Evolutionary conservation across 2,113 vertebrate genomes (phyloP).

Genomic region (Bettongia penicillata): DNA sequence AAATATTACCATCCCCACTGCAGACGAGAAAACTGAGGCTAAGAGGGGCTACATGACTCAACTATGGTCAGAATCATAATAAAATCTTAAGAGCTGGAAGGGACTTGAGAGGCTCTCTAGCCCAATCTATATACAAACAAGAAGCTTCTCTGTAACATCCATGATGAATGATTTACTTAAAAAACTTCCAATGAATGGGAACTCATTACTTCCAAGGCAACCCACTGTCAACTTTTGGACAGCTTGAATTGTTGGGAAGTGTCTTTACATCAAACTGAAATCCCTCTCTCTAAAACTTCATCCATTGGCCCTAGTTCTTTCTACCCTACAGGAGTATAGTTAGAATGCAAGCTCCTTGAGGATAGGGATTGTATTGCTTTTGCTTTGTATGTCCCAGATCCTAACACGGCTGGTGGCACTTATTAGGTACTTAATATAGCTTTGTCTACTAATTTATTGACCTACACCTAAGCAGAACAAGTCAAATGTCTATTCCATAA

Average conservation of each 20-base stretch:
- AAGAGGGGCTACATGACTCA: not conserved
- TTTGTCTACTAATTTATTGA: not conserved
- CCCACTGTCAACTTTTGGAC: not conserved
- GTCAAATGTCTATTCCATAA: not conserved
- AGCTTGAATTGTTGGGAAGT: not conserved
- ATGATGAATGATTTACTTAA: not conserved
- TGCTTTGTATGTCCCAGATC: not conserved
- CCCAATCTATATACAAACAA: not conserved
- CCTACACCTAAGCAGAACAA: not conserved
- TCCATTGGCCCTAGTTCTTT: not conserved
- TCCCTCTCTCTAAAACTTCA: not conserved
- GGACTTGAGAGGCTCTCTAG: not conserved
- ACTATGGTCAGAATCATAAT: not conserved
- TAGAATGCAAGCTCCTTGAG: not conserved
- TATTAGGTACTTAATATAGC: not conserved
- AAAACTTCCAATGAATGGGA: not conserved
- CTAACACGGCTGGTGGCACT: not conserved
- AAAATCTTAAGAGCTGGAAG: not conserved
- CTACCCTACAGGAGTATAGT: not conserved
- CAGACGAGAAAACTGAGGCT: not conserved
- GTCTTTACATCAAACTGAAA: not conserved
- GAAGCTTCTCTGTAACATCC: not conserved
- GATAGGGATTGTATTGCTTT: not conserved
- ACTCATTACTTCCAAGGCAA: not conserved
- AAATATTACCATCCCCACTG: not conserved